Conservation (phyloP, 2,797 vertebrate genomes). For the Diceros bicornis region DNA sequence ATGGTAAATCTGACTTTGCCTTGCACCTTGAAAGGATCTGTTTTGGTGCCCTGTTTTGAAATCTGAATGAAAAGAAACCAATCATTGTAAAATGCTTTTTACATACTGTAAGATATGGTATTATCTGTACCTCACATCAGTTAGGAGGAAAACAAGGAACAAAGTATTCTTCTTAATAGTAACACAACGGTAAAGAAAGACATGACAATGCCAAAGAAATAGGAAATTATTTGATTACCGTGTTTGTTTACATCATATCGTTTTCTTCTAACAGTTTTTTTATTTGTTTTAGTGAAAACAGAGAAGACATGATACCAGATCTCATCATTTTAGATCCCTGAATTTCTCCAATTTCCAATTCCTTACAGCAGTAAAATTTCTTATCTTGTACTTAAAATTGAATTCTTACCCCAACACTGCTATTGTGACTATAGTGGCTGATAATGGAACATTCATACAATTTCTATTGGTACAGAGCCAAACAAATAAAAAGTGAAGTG, state of each 20-base stretch:
- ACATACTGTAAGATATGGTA: slow-evolving; percentile 63
- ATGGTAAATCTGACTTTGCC: slow-evolving; percentile 83
- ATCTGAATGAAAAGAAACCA: slow-evolving; percentile 81
- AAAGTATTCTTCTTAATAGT: background rate
- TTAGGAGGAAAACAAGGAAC: background rate
- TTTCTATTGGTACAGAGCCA: background rate
- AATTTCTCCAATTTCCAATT: background rate
- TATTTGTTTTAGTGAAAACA: background rate
- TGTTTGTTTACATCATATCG: background rate
- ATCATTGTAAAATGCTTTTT: slow-evolving; percentile 77
- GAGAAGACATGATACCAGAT: background rate
- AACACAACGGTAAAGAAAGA: background rate
- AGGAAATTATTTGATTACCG: background rate
- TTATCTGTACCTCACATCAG: background rate
- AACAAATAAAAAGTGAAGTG: background rate
- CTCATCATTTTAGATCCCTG: background rate
- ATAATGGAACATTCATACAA: background rate
- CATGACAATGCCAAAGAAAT: background rate
- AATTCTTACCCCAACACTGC: background rate
- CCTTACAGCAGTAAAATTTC: background rate
- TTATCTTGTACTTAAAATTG: background rate
- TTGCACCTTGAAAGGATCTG: slow-evolving; percentile 71
- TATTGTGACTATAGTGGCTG: background rate
- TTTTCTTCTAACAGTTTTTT: background rate
- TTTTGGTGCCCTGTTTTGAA: slow-evolving; percentile 82